Conservation (phyloP, 2,888 invertebrate genomes). For the Aethes cnicana region DNA sequence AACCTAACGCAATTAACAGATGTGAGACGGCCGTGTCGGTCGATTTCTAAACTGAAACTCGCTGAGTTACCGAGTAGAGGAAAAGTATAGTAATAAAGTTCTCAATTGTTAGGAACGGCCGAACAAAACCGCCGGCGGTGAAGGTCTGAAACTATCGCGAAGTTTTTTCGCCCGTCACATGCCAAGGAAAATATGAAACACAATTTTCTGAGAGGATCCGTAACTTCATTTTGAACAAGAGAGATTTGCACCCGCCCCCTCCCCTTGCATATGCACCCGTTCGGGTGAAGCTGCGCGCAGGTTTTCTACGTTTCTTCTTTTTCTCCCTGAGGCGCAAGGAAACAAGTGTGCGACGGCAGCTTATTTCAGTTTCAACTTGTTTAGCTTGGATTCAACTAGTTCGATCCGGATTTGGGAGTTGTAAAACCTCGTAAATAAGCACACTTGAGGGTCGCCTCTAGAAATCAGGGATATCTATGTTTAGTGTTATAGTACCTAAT, state of each 20-base stretch:
- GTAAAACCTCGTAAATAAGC: constrained; percentile 55
- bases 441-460: constrained; percentile 39
- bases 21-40: constrained; percentile 13
- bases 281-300: constrained; percentile 44
- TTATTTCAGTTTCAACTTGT: constrained; percentile 74
- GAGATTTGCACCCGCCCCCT: constrained; percentile 56
- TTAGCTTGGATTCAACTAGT: constrained; percentile 67
- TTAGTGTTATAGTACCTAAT: not conserved
- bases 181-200: constrained; percentile 65
- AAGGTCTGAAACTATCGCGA: constrained; percentile 54
- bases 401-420: constrained; percentile 64
- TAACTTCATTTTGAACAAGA: constrained; percentile 74
- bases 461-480: constrained; percentile 44
- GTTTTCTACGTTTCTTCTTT: constrained; percentile 60
- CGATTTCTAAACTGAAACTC: constrained; percentile 32
- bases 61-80: constrained; percentile 40
- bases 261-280: constrained; percentile 65
- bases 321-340: constrained; percentile 61
- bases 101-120: constrained; percentile 38
- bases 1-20: constrained; percentile 37
- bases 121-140: constrained; percentile 40
- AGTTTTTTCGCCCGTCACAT: constrained; percentile 65
- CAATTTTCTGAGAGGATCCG: constrained; percentile 66
- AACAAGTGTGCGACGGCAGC: constrained; percentile 67
- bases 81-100: constrained; percentile 44